Base-by-base conservation (phyloP, 2,113 vertebrate species). In the Thunnus thynnus region DNA sequence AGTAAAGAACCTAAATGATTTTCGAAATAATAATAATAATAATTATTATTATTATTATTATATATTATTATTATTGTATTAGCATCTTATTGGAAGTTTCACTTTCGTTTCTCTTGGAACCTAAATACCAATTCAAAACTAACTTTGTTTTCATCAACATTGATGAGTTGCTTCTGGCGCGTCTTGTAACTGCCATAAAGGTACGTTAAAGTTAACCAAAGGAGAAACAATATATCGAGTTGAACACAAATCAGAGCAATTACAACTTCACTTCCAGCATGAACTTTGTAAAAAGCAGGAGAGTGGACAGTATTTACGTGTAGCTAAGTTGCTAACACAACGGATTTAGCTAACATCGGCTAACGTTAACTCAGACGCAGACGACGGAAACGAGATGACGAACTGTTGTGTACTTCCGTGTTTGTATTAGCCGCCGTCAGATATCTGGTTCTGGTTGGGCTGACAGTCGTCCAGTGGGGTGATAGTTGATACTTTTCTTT, bases 221-320 rank as follows among this genome's bases (percentile, higher is more conserved):
- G 2, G 1, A 32, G 1, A 61, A 48, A 1, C 0, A 1, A 36
- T 3, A 10, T 0, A 7, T 8, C 0, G 1, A 1, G 8, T 16
- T 61, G 4, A 69, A 20, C 12, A 60, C 5, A 30, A 41, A 20
- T 12, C 12, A 5, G 12, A 32, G 3, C 5, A 1, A 30, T 0
- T 1, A 0, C 3, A 16, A 13, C 11, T 16, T 50, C 8, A 47
- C 3, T 20, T 4, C 25, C 3, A 50, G 3, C 4, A 1, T 10
- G 11, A 6, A 0, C 0, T 48, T 27, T 18, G 3, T 0, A 4
- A 2, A 0, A 41, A 22, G 1, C 8, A 10, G 6, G 4, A 30
- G 7, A 9, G 1, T 25, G 2, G 8, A 10, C 4, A n/a, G 46
- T 69, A 4, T 44, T 0, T 13, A 12, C 3, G 5, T 7, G 60